phyloP scores from a whole-genome alignment of 2,797 vertebrate species.

The Ptychadena robeensis region DNA sequence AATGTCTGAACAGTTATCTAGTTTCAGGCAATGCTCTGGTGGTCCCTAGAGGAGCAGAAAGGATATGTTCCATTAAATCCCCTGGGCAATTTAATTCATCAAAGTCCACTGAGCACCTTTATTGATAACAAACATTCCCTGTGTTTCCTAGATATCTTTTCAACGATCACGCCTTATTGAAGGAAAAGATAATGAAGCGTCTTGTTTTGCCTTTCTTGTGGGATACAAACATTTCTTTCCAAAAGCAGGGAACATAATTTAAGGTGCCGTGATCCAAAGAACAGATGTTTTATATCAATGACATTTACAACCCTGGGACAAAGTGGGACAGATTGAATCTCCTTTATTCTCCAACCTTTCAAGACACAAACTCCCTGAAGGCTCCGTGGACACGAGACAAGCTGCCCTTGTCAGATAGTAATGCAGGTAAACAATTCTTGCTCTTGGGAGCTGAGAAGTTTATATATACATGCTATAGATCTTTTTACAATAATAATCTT shows the following conservation, averaged over 20 bases:
- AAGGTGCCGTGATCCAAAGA: slow-evolving; percentile 12
- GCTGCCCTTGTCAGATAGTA: slow-evolving; percentile 57
- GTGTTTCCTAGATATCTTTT: slow-evolving; percentile 30
- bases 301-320: slow-evolving; percentile 58
- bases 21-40: slow-evolving; percentile 35
- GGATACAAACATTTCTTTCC: slow-evolving; percentile 53
- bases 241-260: slow-evolving; percentile 47
- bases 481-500: slow-evolving; percentile 18
- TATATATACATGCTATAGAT: slow-evolving; percentile 22
- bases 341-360: slow-evolving; percentile 51
- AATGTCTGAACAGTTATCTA: slow-evolving; percentile 52
- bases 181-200: slow-evolving; percentile 54
- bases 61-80: slow-evolving; percentile 43
- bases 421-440: slow-evolving; percentile 44
- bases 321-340: slow-evolving; percentile 44
- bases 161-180: slow-evolving; percentile 31
- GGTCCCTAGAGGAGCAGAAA: slow-evolving; percentile 18
- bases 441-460: slow-evolving; percentile 5
- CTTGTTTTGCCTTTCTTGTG: slow-evolving; percentile 51
- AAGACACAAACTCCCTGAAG: slow-evolving; percentile 51
- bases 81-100: slow-evolving; percentile 43
- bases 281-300: slow-evolving; percentile 58
- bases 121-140: slow-evolving; percentile 48
- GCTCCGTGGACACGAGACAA: slow-evolving; percentile 51
- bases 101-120: slow-evolving; percentile 46